Percentiles rank a stretch among this genome's conserved stretches.
These are phyloP conservation scores for Larimichthys crocea DNA, from an alignment of 2,113 vertebrate species.

Conservation along the genomic window DNA sequence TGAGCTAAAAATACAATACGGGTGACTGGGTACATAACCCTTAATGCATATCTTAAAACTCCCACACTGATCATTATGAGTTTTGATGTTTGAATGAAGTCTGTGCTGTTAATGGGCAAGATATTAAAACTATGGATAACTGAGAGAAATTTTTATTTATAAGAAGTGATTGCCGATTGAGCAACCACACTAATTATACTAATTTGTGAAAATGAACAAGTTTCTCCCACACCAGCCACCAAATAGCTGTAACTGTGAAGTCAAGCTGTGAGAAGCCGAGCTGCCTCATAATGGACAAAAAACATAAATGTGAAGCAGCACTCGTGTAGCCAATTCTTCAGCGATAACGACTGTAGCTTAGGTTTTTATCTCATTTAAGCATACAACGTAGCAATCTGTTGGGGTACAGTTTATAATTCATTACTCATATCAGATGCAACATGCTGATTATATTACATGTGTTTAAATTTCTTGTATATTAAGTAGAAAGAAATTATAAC, in stretches of 20 bases:
- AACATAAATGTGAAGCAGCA: neutral
- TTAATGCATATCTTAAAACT: neutral
- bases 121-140: neutral
- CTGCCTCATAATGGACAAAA: conserved; percentile 19
- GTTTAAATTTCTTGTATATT: neutral
- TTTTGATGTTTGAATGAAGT: neutral
- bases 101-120: neutral
- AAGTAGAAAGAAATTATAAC: neutral
- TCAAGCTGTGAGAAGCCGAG: conserved; percentile 8
- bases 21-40: neutral
- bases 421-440: neutral
- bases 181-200: conserved; percentile 17
- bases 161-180: conserved; percentile 2
- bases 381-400: neutral
- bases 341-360: conserved; percentile 4
- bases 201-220: conserved; percentile 21
- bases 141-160: neutral
- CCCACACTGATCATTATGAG: neutral
- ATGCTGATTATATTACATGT: neutral
- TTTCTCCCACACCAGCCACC: conserved; percentile 20
- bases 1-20: conserved; percentile 2
- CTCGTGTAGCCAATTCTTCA: neutral
- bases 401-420: neutral
- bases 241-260: conserved; percentile 37
- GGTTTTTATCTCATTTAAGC: conserved; percentile 8